Evolutionary conservation across 2,113 vertebrate species (phyloP).

Genomic region (Eolophus roseicapilla): DNA sequence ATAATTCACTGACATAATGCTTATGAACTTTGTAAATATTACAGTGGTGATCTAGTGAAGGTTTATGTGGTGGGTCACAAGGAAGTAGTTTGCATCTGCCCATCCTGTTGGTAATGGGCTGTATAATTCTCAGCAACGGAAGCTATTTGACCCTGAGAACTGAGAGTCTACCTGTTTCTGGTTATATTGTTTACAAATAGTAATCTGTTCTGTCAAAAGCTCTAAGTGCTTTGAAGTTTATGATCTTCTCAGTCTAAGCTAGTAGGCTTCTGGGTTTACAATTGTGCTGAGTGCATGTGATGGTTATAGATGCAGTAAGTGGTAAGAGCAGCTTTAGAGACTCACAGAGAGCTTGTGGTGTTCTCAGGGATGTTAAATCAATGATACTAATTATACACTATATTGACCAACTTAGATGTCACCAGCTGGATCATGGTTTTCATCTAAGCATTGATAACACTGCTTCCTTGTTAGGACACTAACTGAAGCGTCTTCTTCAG

Average conservation of each 20-base stretch:
- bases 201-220: not conserved
- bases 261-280: not conserved
- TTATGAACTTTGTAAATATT: not conserved
- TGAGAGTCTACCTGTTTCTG: not conserved
- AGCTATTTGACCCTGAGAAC: not conserved
- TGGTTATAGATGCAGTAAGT: not conserved
- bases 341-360: not conserved
- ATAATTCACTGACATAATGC: not conserved
- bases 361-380: rapidly evolving
- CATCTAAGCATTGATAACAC: not conserved
- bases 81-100: not conserved
- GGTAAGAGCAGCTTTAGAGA: not conserved
- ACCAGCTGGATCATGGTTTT: not conserved
- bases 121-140: not conserved
- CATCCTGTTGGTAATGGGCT: not conserved
- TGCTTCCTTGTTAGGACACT: not conserved
- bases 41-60: not conserved
- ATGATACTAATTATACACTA: not conserved
- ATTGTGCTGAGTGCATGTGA: not conserved
- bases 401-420: not conserved
- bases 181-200: not conserved
- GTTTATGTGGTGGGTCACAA: not conserved
- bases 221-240: not conserved
- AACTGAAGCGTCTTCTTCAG: not conserved
- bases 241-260: not conserved